phyloP scores from a whole-genome alignment of 2,797 vertebrate species.

The Oryzias dopingdopingensis region DNA sequence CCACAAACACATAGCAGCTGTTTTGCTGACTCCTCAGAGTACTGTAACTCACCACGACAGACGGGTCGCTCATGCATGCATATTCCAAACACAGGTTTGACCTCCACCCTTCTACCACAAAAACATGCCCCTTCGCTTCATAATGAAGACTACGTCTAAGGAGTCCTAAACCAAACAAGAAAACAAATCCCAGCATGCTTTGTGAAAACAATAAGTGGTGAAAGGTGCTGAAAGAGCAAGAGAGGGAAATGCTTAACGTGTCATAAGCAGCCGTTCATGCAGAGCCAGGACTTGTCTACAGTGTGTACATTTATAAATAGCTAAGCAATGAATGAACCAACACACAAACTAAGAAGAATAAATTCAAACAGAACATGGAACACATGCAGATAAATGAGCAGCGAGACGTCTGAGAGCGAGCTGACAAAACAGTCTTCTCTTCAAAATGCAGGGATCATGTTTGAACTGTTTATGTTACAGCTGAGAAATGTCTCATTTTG shows the following conservation, averaged over 20 bases:
- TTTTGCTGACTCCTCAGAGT: slow-evolving; percentile 43
- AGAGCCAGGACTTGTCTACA: slow-evolving; percentile 10
- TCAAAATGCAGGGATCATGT: slow-evolving; percentile 1
- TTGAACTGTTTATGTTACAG: too few relatives aligned
- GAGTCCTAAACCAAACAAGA: slow-evolving; percentile 56
- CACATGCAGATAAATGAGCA: slow-evolving; percentile 27
- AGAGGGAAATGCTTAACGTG: slow-evolving; percentile 28
- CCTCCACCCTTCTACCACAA: slow-evolving; percentile 57
- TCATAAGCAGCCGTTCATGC: slow-evolving; percentile 31
- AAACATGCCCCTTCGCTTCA: slow-evolving; percentile 54
- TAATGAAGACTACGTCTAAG: slow-evolving; percentile 50
- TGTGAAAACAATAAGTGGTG: slow-evolving; percentile 49
- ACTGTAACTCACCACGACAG: slow-evolving; percentile 22
- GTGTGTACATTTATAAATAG: slow-evolving; percentile 15
- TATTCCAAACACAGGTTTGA: slow-evolving; percentile 57
- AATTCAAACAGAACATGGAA: slow-evolving; percentile 27
- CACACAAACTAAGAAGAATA: slow-evolving; percentile 20
- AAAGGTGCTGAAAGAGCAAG: slow-evolving; percentile 13
- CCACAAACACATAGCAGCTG: slow-evolving; percentile 13
- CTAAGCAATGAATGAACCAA: background rate
- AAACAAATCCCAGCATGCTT: slow-evolving; percentile 53
- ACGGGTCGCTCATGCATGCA: slow-evolving; percentile 42
- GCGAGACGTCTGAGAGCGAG: slow-evolving; percentile 11
- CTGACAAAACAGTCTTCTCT: background rate
- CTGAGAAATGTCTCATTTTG: too few relatives aligned